These are phyloP conservation scores for Ailurus styani DNA, from an alignment of 2,113 vertebrate species.

Conservation along the genomic window DNA sequence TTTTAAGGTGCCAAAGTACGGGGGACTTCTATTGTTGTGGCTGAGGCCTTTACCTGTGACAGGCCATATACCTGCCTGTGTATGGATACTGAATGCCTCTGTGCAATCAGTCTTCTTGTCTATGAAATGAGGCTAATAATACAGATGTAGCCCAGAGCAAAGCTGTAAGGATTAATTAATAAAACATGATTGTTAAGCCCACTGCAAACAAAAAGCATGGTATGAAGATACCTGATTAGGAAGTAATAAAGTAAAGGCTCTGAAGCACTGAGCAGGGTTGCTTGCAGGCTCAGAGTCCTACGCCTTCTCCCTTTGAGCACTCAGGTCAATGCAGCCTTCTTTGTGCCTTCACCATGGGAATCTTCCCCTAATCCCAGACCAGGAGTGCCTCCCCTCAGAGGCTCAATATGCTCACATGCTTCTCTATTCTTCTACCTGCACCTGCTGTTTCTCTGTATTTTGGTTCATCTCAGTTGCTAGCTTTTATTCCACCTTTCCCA, in stretches of 20 bases:
- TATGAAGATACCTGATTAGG: background rate
- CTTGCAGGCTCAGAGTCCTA: background rate
- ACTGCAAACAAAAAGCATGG: slow-evolving; percentile 30
- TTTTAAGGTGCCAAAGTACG: background rate
- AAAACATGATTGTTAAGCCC: slow-evolving; percentile 57
- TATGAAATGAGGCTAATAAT: slow-evolving; percentile 50
- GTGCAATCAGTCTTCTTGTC: background rate
- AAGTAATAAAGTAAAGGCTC: background rate
- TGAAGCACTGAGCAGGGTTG: rapidly evolving
- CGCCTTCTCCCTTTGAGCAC: background rate
- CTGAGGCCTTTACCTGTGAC: background rate
- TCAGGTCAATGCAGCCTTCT: background rate
- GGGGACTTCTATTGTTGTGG: background rate
- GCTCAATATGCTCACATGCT: background rate
- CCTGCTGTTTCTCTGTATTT: background rate
- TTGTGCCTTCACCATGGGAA: background rate
- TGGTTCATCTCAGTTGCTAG: background rate
- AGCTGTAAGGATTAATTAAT: slow-evolving; percentile 64
- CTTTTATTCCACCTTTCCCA: background rate
- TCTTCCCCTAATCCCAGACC: background rate
- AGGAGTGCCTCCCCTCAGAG: background rate
- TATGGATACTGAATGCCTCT: background rate
- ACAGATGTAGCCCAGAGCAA: slow-evolving; percentile 46
- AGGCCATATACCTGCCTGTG: background rate
- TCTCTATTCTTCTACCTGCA: background rate